A percentile compares a stretch with the other conserved stretches of the same genome.
These are phyloP conservation scores for Acleris sparsana DNA, from an alignment of 2,888 invertebrate species.

Conservation along the genomic window DNA sequence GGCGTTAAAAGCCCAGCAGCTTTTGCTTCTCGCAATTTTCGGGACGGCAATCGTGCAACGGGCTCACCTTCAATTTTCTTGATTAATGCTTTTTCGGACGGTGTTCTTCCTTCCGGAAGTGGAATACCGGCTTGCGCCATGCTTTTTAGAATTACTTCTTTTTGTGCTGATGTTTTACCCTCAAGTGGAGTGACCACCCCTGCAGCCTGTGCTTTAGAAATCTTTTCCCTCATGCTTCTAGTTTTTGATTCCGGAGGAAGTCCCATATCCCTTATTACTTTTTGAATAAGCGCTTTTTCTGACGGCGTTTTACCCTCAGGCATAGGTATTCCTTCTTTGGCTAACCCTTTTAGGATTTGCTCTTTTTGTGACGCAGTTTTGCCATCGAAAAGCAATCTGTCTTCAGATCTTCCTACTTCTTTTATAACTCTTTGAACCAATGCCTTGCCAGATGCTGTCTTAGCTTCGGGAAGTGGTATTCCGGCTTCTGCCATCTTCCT, in stretches of 20 bases:
- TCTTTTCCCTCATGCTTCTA: not conserved
- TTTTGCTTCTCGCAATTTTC: too few relatives aligned
- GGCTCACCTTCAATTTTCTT: constrained; percentile 41
- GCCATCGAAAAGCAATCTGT: too few relatives aligned
- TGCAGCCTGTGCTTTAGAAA: constrained; percentile 37
- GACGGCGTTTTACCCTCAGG: too few relatives aligned
- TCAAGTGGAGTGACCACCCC: constrained; percentile 47
- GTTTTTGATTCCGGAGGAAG: not conserved
- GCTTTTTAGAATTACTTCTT: not conserved
- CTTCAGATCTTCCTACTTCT: too few relatives aligned
- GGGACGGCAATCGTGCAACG: constrained; percentile 16
- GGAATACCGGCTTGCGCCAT: not conserved
- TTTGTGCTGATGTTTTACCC: constrained; percentile 39
- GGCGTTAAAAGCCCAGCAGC: too few relatives aligned
- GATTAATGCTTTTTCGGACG: constrained; percentile 48
- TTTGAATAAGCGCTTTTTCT: constrained; percentile 48
- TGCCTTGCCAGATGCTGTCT: too few relatives aligned
- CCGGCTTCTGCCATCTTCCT: too few relatives aligned
- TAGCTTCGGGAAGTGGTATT: too few relatives aligned
- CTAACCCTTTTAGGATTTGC: constrained; percentile 46
- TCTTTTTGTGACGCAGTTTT: constrained; percentile 42
- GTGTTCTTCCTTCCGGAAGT: constrained; percentile 34
- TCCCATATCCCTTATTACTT: not conserved
- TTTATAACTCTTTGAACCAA: too few relatives aligned
- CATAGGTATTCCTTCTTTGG: too few relatives aligned